Base-by-base conservation (phyloP, 2,113 vertebrate species). In the Cebus imitator region DNA sequence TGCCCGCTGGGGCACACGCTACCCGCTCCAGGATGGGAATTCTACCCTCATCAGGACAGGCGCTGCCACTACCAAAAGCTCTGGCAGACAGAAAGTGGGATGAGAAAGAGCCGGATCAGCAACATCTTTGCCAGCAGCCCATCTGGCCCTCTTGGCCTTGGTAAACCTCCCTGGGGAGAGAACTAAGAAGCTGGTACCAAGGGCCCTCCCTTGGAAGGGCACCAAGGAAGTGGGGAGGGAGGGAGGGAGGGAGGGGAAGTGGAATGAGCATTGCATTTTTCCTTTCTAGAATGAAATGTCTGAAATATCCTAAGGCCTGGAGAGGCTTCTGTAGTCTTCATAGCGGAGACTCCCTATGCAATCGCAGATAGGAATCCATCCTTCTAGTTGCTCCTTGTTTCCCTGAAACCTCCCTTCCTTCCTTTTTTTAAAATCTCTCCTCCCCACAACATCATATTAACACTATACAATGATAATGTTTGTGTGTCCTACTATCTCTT, bases 71-170 rank as follows among this genome's bases (percentile, higher is more conserved):
- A 96, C 94, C 94, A 13, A 83, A 91, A 61, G 30, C 45, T 16
- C 76, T 68, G 83, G 82, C 95, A 95, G 96, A 87, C 30, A 1
- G 91, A n/a, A 91, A 87, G 83, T 45, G 91, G 86, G 70, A 32
- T n/a, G 66, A 73, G 79, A 94, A 97, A 93, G 87, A 72, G 61
- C 91, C 4, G 27, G 50, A 87, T 95, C 75, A 93, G 93, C 86
- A 91, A 37, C 64, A 5, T 75, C 87, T 70, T 70, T 96, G 73
- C 95, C 91, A 95, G 82, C 84, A 95, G 91, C 76, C 95, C 97
- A 96, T 93, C 91, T 97, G 96, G 83, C 73, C 70, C 35, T 90
- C 81, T 93, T 93, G 92, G 96, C 85, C 96, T 73, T 25, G 90
- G 57, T 52, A 57, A 90, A 45, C 73, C 32, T 87, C 79, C 79